Base-by-base conservation (phyloP, 2,113 vertebrate genomes). In the Laterallus jamaicensis region DNA sequence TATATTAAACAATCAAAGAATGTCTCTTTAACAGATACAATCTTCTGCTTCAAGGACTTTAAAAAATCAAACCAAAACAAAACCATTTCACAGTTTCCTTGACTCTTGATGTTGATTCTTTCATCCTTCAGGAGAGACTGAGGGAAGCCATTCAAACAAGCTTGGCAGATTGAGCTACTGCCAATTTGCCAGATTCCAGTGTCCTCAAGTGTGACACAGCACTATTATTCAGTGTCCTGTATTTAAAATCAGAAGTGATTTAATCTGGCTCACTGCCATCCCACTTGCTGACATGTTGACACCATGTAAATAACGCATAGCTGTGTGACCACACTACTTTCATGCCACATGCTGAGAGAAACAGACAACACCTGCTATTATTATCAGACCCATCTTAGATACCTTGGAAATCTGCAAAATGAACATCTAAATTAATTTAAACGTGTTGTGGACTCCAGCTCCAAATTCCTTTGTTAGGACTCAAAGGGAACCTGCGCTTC, bases 281-380 rank as follows among this genome's bases (percentile, higher is more conserved):
- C 92, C 84, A 80, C 73, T 92, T 82, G 59, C 80, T 95, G 90
- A 92, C 70, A 59, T 55, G 59, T 77, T 96, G 83, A 88, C 90
- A 95, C 58, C 75, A 81, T 74, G 91, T 88, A 95, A 97, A 96
- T 93, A 93, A 94, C 47, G 66, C 88, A 73, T 73, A 92, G 62
- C 70, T 93, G 37, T 88, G 42, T 73, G 67, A 66, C 79, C 90
- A 78, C 78, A 56, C 66, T 87, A 74, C 50, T 95, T 88, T 87
- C 58, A 39, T 84, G 66, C 47, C 66, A 78, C 86, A 64, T 67
- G 29, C 87, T 88, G 70, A 78, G 67, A 77, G 18, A 88, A 94
- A 77, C 19, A 96, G 82, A 68, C 44, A 93, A 83, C 10, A 54
- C 67, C 88, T 90, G 70, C 70, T 89, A 87, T 89, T 93, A 90